Conservation (phyloP, 2,113 vertebrate species). For the Semnopithecus entellus region DNA sequence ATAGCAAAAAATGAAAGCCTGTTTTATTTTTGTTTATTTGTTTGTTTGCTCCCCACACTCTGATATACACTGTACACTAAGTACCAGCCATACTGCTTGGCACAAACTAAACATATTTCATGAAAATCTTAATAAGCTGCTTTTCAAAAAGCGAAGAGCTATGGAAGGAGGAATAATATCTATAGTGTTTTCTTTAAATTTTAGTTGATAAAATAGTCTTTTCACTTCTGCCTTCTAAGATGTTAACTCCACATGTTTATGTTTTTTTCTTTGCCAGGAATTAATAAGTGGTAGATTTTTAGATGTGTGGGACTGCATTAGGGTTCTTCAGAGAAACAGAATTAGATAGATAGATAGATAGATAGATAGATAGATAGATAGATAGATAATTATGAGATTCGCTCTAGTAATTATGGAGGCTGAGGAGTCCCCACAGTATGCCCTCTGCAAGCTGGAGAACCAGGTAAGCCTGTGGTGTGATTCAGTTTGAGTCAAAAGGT, state of each 20-base stretch:
- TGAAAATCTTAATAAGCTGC: neutral
- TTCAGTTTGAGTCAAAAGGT: neutral
- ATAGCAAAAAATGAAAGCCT: neutral
- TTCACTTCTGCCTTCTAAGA: neutral
- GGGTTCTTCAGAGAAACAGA: neutral
- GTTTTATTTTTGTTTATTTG: neutral
- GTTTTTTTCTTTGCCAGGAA: neutral
- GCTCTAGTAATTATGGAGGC: neutral
- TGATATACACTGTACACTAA: neutral
- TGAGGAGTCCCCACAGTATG: neutral
- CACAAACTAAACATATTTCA: neutral
- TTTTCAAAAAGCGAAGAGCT: neutral
- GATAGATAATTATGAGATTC: neutral
- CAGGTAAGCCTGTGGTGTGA: neutral
- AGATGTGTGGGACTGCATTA: neutral
- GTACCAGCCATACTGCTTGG: neutral
- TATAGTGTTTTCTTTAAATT: neutral
- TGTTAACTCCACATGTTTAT: neutral
- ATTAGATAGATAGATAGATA: neutral
- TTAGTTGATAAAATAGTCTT: neutral
- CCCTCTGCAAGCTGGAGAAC: neutral
- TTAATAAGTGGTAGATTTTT: neutral
- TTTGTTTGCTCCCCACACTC: neutral
- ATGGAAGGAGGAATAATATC: neutral
- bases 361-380: neutral